phyloP scores from a whole-genome alignment of 35 echinoderm and acorn worm genomes.

The Apostichopus japonicus region DNA sequence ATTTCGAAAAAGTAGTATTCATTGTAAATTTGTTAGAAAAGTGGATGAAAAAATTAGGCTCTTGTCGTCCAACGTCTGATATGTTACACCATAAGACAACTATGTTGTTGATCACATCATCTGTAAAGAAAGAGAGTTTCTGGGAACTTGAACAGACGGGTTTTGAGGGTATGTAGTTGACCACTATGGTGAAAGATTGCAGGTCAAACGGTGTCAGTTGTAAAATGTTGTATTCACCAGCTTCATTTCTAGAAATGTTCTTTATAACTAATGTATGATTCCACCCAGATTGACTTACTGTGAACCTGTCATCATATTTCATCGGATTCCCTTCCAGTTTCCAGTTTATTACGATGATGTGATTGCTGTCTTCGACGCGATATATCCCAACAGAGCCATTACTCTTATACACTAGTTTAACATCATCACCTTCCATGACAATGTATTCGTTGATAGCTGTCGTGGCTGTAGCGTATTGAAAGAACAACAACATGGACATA shows the following conservation, averaged over 20 bases:
- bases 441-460: background rate
- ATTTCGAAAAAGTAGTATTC: too few relatives aligned
- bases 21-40: background rate
- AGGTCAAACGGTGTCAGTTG: background rate
- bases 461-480: too few relatives aligned
- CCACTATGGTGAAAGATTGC: background rate
- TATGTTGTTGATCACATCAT: background rate
- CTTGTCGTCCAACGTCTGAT: background rate
- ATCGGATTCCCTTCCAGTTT: background rate
- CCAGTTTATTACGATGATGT: background rate
- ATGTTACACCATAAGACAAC: background rate
- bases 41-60: background rate
- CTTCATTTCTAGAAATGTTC: background rate
- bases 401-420: background rate
- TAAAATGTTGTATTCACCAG: background rate
- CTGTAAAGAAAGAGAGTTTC: background rate
- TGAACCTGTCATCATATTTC: background rate
- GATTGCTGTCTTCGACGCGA: background rate
- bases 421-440: constrained; percentile 1
- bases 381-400: background rate
- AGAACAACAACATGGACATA: too few relatives aligned
- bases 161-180: background rate
- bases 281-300: background rate
- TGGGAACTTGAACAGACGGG: background rate
- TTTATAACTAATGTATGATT: background rate